Base-by-base conservation (phyloP, 2,113 vertebrate genomes). In the Etheostoma spectabile region DNA sequence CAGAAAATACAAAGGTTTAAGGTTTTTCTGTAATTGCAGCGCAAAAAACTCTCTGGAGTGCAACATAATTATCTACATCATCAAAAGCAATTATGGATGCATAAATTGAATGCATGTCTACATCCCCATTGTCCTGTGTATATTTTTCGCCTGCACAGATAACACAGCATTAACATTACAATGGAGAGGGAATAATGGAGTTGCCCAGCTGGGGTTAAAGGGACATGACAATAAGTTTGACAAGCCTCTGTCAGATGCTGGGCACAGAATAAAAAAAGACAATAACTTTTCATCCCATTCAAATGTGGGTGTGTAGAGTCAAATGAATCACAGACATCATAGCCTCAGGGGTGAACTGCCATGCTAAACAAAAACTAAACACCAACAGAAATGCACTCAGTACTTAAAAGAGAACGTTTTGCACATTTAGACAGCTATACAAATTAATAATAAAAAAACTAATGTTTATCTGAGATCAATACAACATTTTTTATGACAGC, bases 31-130 rank as follows among this genome's bases (percentile, higher is more conserved):
- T 84, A 76, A 85, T 89, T 85, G 49, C 15, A 0, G 65, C 80
- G 67, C 57, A 70, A 76, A 76, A 89, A 91, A 69, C 76, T 86
- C 78, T 88, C 71, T 49, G 8, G 88, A 90, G 81, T 90, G 73
- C 88, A 84, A 91, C 90, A 93, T 89, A 90, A 94, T 95, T 92
- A 95, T 93, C 88, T 74, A 93, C 93, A 93, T 93, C 91, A 95
- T 93, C 91, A 91, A 94, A 92, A 91, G 88, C 83, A 91, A 93
- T 93, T 91, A 92, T 84, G 91, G 88, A 92, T 85, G 87, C 89
- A 89, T 93, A 91, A 91, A 93, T 89, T 91, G 91, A 93, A 92
- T 89, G 88, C 87, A 83, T 90, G 91, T 92, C 91, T 82, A 88
- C 87, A 83, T 80, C 85, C 90, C 89, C 83, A 91, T 94, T 94